A percentile compares a stretch with the other conserved stretches of the same genome.
These are phyloP conservation scores for Harpalus rubripes DNA, from an alignment of 2,888 invertebrate genomes.

Conservation along the genomic window DNA sequence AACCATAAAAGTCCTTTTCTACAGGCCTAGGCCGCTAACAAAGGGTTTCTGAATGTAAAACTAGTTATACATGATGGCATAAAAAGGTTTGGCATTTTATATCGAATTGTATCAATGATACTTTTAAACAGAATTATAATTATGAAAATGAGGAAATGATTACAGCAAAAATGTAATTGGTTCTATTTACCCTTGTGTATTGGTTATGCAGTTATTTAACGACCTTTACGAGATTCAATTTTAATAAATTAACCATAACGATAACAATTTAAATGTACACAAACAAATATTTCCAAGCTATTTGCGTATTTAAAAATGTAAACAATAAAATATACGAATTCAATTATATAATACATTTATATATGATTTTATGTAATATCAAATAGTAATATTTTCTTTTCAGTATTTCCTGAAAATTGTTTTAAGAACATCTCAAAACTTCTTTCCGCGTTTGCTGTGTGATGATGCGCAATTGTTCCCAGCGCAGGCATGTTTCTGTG, in stretches of 20 bases:
- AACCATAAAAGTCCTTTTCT: too few relatives aligned
- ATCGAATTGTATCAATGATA: too few relatives aligned
- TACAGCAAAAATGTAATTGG: background rate
- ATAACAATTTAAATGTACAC: too few relatives aligned
- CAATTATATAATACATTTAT: too few relatives aligned
- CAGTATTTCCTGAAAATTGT: background rate
- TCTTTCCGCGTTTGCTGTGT: slow-evolving; percentile 1
- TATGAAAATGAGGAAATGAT: slow-evolving; percentile 23
- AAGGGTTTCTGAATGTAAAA: too few relatives aligned
- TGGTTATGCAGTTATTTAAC: slow-evolving; percentile 11
- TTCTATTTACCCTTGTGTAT: background rate
- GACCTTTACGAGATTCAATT: background rate
- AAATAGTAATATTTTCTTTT: slow-evolving; percentile 2
- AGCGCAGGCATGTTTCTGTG: slow-evolving; percentile 24
- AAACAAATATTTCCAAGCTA: background rate
- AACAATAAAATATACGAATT: background rate
- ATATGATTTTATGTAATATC: too few relatives aligned
- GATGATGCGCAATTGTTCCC: slow-evolving; percentile 8
- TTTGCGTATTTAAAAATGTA: slow-evolving; percentile 9
- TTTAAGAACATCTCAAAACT: slow-evolving; percentile 14
- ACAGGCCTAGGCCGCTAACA: too few relatives aligned
- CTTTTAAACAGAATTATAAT: too few relatives aligned
- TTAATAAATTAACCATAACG: background rate
- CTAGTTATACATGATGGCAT: too few relatives aligned
- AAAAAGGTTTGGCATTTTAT: too few relatives aligned